Evolutionary conservation across 2,113 vertebrate genomes (phyloP), one percentile per base, ranked within the genome.

Genomic region (Paracanthobrama guichenoti): DNA sequence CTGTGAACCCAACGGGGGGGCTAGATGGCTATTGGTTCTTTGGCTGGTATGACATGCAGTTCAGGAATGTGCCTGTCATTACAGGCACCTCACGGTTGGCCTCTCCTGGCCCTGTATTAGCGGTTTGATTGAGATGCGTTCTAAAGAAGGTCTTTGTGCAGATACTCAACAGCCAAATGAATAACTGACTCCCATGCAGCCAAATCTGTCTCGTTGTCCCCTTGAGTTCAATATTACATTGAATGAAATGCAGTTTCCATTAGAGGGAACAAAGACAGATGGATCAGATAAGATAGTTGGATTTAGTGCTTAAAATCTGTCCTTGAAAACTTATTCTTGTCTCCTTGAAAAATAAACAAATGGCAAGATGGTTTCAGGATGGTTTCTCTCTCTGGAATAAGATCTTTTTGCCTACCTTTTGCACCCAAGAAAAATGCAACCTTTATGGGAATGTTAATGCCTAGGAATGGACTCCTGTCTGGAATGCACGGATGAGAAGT

Each of bases 11-110:
- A 26, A 57, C 11, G 75, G 86, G 88, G 88, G 91, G 86, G 12
- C 83, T 87, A 62, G 89, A 77, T 87, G 82, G 85, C 85, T 86
- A 2, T 16, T 80, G 89, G 84, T 88, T 88, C 89, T 88, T 89
- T 90, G 90, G 89, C 88, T 90, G 93, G 92, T 89, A 93, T 93
- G 90, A 88, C 83, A 91, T 84, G 85, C 84, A 88, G 87, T 72
- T 28, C 90, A 90, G 91, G 93, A 94, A 94, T 94, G 93, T 84
- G 89, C 87, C 77, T 87, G 92, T 92, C 92, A 90, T 93, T 90
- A 91, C 88, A 53, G 42, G 78, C 69, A n/a, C 88, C 91, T 89
- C 90, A 91, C 79, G 88, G 83, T 92, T 92, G 92, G 92, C 90
- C 91, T 90, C 92, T 87, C 90, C 89, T 89, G 84, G 89, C 91